These are phyloP conservation scores for Slavum lentiscoides DNA, from an alignment of 2,888 invertebrate species.

Conservation along the genomic window DNA sequence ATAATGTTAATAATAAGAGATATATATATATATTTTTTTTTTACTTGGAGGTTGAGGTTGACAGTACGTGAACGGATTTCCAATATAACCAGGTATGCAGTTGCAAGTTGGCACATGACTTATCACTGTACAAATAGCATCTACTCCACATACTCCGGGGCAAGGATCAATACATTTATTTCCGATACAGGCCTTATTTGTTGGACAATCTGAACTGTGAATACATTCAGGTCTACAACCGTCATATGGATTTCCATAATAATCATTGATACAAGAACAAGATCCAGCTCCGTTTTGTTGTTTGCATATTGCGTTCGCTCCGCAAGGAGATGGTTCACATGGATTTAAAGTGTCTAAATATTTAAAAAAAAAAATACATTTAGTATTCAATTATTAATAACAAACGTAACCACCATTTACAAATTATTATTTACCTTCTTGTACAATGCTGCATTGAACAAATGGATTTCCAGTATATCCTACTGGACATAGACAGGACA, in stretches of 20 bases:
- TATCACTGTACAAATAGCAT: constrained; percentile 70
- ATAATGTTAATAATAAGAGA: constrained; percentile 13
- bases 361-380: neutral
- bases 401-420: neutral
- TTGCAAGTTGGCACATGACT: constrained; percentile 67
- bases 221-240: constrained; percentile 81
- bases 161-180: constrained; percentile 81
- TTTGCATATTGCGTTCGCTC: constrained; percentile 78
- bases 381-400: neutral
- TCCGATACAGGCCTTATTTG: constrained; percentile 72
- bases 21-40: constrained; percentile 10
- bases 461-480: constrained; percentile 83
- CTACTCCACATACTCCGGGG: constrained; percentile 73
- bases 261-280: constrained; percentile 78
- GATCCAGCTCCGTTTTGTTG: constrained; percentile 78
- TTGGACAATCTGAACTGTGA: constrained; percentile 80
- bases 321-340: constrained; percentile 74
- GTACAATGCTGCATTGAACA: constrained; percentile 71
- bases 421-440: constrained; percentile 62
- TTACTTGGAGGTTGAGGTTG: constrained; percentile 56
- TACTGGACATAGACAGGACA: constrained; percentile 76
- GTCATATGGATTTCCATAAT: constrained; percentile 68
- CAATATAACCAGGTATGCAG: constrained; percentile 64
- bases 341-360: constrained; percentile 53
- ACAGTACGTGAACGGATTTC: constrained; percentile 66